phyloP scores from a whole-genome alignment of 92 coral and sea anemone genomes.

The Ricordea florida region DNA sequence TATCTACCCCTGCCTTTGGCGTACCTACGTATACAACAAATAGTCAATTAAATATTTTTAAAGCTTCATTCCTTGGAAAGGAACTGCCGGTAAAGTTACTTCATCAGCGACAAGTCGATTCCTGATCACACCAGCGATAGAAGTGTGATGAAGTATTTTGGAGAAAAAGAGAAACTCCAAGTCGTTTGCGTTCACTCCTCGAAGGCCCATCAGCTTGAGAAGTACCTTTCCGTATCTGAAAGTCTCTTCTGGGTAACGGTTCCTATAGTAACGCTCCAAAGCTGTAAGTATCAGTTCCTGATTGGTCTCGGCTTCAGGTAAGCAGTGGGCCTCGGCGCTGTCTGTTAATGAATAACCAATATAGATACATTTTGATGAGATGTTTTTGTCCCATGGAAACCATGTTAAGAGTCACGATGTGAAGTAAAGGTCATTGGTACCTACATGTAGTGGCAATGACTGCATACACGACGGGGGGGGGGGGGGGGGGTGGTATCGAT shows the following conservation, averaged over 20 bases:
- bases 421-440: too few relatives aligned
- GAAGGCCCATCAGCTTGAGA: constrained; percentile 61
- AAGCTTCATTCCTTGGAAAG: too few relatives aligned
- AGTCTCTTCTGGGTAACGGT: constrained; percentile 59
- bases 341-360: constrained; percentile 4
- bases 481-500: too few relatives aligned
- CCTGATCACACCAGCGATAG: constrained; percentile 57
- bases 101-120: constrained; percentile 59
- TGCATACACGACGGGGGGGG: too few relatives aligned
- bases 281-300: constrained; percentile 61
- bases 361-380: background rate
- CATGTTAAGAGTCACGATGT: too few relatives aligned
- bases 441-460: too few relatives aligned
- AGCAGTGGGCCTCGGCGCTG: constrained; percentile 51
- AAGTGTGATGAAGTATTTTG: constrained; percentile 49
- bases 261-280: constrained; percentile 58
- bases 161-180: constrained; percentile 56
- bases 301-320: constrained; percentile 55
- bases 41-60: too few relatives aligned
- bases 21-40: too few relatives aligned
- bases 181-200: constrained; percentile 52
- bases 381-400: background rate
- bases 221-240: constrained; percentile 63
- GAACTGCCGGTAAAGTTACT: too few relatives aligned
- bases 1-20: too few relatives aligned